Base-by-base conservation (phyloP, 2,888 invertebrate species). In the Cephus pygmeus region DNA sequence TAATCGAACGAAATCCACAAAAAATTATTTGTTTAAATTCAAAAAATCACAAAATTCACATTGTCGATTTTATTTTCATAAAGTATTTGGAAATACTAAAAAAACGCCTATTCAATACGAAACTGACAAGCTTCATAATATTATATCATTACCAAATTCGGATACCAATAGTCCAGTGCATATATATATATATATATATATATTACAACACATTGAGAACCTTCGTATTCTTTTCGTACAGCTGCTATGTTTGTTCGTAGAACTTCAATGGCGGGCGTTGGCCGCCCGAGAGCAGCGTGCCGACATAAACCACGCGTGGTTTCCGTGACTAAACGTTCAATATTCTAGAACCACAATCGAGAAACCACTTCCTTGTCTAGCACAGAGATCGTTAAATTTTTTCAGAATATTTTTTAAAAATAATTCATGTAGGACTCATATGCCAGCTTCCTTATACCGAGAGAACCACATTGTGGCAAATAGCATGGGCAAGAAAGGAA, bases 261-360 rank as follows among this genome's bases (percentile, higher is more conserved):
- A 74, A 74, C 23, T 36, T 30, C 31, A 36, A 34, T 36, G 69
- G 69, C 68, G 34, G 68, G n/a, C n/a, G 36, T 12, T 34, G 75
- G 40, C 33, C 74, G 73, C 34, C 69, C n/a, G 36, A 73, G 74
- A 77, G 30, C 31, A 15, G 40, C 69, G 73, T 78, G 30, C 71
- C 56, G 76, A 36, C 83, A 84, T 83, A 81, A 82, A 80, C 79
- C 78, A 82, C 81, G 84, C 81, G 81, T 79, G 82, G 82, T 83
- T 83, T 83, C 84, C 83, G 82, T 80, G 81, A 81, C 83, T 80
- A 81, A 77, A 77, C 76, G 76, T 12, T 40, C 77, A 75, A 78
- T 75, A 75, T 79, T 76, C 77, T 69, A 75, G 31, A 30, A 68
- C 74, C 73, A 73, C 34, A 69, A 34, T 34, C n/a, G 12, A 74